phyloP scores from a whole-genome alignment of 2,797 vertebrate genomes.

The Liasis olivaceus region DNA sequence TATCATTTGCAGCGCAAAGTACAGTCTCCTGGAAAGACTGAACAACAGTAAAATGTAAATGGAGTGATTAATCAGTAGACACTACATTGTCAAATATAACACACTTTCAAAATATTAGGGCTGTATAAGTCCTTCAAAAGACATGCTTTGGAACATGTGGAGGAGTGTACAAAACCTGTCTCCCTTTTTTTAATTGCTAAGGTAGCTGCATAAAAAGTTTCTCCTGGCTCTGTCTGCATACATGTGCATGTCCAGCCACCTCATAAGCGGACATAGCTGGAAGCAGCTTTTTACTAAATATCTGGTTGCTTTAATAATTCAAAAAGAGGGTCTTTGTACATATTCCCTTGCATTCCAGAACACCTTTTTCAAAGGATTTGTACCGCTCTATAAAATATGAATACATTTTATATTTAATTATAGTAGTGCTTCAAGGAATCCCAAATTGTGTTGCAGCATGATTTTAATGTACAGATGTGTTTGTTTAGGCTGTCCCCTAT shows the following conservation, averaged over 20 bases:
- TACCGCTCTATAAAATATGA: background rate
- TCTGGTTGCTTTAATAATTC: background rate
- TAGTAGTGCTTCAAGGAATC: slow-evolving; percentile 58
- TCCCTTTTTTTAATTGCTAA: background rate
- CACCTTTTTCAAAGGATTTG: background rate
- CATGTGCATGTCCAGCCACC: background rate
- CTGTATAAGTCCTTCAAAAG: background rate
- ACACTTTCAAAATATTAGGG: slow-evolving; percentile 9
- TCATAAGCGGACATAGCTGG: background rate
- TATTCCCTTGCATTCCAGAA: background rate
- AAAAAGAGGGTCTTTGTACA: background rate
- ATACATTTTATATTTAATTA: slow-evolving; percentile 39
- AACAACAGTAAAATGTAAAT: slow-evolving; percentile 33
- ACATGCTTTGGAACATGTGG: background rate
- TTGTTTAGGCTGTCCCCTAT: background rate
- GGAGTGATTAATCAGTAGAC: slow-evolving; percentile 41
- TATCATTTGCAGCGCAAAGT: background rate
- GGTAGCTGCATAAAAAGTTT: background rate
- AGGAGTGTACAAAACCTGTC: background rate
- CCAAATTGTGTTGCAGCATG: slow-evolving; percentile 16
- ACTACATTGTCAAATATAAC: slow-evolving; percentile 43
- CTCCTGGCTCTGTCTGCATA: background rate
- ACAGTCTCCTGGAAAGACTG: background rate
- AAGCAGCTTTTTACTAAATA: background rate
- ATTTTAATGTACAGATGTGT: slow-evolving; percentile 22